Percentiles rank a stretch among this genome's conserved stretches.
Evolutionary conservation across 2,113 vertebrate genomes (phyloP).

Genomic region (Gambusia holbrooki): DNA sequence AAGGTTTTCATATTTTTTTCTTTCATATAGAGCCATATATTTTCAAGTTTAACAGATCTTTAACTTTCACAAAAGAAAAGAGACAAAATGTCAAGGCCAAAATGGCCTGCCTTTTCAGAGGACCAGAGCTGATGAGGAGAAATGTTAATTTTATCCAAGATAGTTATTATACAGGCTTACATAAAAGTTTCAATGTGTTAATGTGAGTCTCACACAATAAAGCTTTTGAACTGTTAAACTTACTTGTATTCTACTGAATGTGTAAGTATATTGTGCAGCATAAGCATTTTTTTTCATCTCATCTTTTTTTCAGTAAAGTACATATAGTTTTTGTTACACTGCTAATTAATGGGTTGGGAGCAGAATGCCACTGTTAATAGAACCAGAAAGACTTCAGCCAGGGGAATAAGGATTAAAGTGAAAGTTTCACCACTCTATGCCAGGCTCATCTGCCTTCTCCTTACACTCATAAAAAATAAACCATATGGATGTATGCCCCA

Average conservation of each 20-base stretch:
- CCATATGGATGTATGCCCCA: slow-evolving; percentile 14
- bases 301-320: slow-evolving; percentile 19
- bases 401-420: slow-evolving; percentile 31
- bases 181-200: slow-evolving; percentile 2
- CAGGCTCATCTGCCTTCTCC: slow-evolving; percentile 39
- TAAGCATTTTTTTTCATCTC: slow-evolving; percentile 29
- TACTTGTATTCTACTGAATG: slow-evolving; percentile 30
- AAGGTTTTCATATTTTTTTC: too few relatives aligned
- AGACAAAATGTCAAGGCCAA: too few relatives aligned
- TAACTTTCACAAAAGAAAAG: too few relatives aligned
- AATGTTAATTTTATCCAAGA: neutral
- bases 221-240: slow-evolving; percentile 1
- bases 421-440: slow-evolving; percentile 42
- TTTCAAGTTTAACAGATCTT: too few relatives aligned
- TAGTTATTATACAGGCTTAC: neutral
- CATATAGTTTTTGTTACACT: slow-evolving; percentile 34
- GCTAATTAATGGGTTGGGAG: slow-evolving; percentile 53
- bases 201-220: slow-evolving; percentile 26
- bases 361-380: slow-evolving; percentile 59
- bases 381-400: slow-evolving; percentile 47
- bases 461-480: slow-evolving; percentile 31
- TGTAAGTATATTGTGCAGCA: slow-evolving; percentile 49
- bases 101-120: neutral
- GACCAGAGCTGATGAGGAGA: neutral
- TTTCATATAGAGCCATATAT: too few relatives aligned